phyloP scores from a whole-genome alignment of 37 sponge, comb jelly and placozoan species.

The Geodia barretti region DNA sequence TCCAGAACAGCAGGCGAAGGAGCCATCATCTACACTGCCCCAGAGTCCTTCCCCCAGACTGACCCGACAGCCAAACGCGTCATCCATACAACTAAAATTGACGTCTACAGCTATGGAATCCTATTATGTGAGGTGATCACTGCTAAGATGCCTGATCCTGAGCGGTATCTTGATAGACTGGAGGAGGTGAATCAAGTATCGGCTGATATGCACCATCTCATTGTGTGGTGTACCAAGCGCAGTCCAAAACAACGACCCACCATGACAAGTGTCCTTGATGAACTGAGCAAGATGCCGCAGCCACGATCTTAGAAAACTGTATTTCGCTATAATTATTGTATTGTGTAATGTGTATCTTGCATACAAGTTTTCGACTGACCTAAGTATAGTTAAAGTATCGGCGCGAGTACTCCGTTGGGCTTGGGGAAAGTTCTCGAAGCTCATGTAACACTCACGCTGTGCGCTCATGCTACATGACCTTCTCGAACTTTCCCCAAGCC shows the following conservation, averaged over 20 bases:
- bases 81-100: slow-evolving; percentile 80
- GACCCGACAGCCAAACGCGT: no score
- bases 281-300: neutral
- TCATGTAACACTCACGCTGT: neutral
- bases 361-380: no score
- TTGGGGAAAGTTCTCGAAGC: neutral
- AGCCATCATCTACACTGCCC: slow-evolving; percentile 70
- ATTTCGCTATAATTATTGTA: no score
- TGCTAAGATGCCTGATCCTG: slow-evolving; percentile 38
- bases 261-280: slow-evolving; percentile 3
- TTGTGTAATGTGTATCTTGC: no score
- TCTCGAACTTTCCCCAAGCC: neutral
- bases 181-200: neutral
- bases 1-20: slow-evolving; percentile 61
- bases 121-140: slow-evolving; percentile 60
- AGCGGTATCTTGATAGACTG: slow-evolving; percentile 1
- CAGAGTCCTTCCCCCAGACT: slow-evolving; percentile 55
- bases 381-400: no score
- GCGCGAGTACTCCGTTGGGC: no score
- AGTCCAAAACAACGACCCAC: slow-evolving; percentile 20
- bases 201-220: slow-evolving; percentile 13
- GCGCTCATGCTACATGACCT: neutral
- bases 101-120: slow-evolving; percentile 82
- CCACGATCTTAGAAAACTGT: no score
- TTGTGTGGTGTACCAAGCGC: slow-evolving; percentile 16